Conservation (phyloP, 2,888 invertebrate genomes). For the Nezara viridula region DNA sequence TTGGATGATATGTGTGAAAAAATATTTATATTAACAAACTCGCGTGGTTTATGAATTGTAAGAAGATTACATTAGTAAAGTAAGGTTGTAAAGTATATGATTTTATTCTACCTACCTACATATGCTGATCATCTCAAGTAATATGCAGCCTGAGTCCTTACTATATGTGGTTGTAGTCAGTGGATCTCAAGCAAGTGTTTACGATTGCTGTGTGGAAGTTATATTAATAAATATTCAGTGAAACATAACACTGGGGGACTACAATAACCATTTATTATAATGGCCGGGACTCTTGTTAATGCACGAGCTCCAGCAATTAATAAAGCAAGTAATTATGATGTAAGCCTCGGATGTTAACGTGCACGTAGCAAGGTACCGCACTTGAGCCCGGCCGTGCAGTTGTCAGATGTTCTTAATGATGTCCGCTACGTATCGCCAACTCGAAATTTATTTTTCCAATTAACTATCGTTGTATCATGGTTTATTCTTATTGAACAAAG, state of each 20-base stretch:
- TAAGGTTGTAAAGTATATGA: neutral
- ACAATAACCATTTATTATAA: conserved; percentile 52
- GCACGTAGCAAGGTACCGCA: neutral
- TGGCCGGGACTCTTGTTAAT: neutral
- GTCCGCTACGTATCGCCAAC: neutral
- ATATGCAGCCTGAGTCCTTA: neutral
- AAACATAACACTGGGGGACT: conserved; percentile 45
- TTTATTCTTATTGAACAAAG: neutral
- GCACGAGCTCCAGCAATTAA: conserved; percentile 36
- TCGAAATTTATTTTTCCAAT: neutral
- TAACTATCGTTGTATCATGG: neutral
- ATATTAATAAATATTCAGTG: conserved; percentile 54
- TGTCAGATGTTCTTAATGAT: neutral
- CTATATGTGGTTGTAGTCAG: neutral
- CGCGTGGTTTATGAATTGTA: neutral
- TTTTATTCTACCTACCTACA: conserved; percentile 3
- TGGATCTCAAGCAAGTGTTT: conserved; percentile 29
- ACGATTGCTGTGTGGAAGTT: conserved; percentile 9
- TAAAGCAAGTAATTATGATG: conserved; percentile 43
- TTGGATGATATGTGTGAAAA: too few relatives aligned
- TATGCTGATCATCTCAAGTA: neutral
- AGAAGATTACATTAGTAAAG: neutral
- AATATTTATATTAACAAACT: too few relatives aligned
- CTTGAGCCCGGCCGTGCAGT: neutral
- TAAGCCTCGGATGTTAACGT: neutral